A percentile compares a stretch with the other conserved stretches of the same genome.
Conservation (phyloP, 2,797 vertebrate species). For the Nyctibius grandis region DNA sequence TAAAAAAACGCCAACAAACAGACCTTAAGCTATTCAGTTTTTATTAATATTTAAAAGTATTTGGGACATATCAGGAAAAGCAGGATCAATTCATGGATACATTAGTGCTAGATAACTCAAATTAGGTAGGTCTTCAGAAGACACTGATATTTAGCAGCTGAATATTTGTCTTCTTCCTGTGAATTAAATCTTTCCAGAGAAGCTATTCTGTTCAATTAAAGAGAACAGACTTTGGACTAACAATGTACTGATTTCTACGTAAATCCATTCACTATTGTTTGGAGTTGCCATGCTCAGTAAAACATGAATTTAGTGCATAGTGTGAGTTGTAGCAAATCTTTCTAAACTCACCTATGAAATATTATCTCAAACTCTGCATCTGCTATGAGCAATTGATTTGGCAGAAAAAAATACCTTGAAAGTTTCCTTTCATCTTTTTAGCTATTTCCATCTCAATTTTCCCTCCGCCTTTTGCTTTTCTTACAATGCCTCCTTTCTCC, state of each 20-base stretch:
- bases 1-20: not conserved
- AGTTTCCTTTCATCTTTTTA: not conserved
- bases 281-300: not conserved
- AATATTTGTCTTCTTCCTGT: not conserved
- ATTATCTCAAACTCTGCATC: not conserved
- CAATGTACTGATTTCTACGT: not conserved
- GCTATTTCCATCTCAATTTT: not conserved
- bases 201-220: not conserved
- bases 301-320: not conserved
- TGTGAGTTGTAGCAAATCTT: not conserved
- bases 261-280: not conserved
- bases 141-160: not conserved
- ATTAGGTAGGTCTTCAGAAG: not conserved
- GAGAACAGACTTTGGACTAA: not conserved
- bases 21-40: not conserved
- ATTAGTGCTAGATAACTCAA: not conserved
- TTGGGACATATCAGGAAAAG: not conserved
- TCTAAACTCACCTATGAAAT: not conserved
- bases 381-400: not conserved
- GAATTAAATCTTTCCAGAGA: not conserved
- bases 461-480: not conserved
- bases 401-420: not conserved
- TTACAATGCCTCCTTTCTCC: constrained; percentile 36
- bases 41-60: not conserved
- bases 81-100: not conserved